These are phyloP conservation scores for Pseudomyrmex sp. DNA, from an alignment of 1,140 invertebrate genomes.

Conservation along the genomic window DNA sequence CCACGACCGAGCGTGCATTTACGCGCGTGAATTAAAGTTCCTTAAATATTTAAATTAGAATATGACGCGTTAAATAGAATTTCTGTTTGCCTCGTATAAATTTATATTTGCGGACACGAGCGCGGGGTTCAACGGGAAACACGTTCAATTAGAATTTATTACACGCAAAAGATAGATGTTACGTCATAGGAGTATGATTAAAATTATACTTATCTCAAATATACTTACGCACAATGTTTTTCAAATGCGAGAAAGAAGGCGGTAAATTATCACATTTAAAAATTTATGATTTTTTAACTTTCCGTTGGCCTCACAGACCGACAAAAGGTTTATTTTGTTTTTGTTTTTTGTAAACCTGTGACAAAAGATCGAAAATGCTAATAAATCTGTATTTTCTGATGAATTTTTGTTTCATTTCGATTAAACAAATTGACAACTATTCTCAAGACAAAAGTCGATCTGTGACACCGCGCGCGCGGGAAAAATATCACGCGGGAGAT, in stretches of 20 bases:
- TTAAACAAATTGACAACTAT: too few species aligned
- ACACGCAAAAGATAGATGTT: neutral
- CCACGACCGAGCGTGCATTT: slow-evolving; percentile 7
- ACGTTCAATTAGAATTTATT: slow-evolving; percentile 12
- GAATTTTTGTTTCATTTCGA: too few species aligned
- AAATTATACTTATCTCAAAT: neutral
- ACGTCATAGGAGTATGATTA: neutral
- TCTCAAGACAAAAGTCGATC: too few species aligned
- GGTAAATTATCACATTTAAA: too few species aligned
- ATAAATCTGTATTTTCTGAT: neutral
- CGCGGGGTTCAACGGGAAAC: neutral
- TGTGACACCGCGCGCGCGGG: too few species aligned
- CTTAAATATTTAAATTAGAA: slow-evolving; percentile 43
- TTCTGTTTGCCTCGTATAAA: slow-evolving; percentile 20
- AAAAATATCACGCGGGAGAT: too few species aligned
- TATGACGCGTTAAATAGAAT: slow-evolving; percentile 18
- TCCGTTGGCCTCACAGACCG: too few species aligned
- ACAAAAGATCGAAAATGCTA: too few species aligned
- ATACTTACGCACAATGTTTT: too few species aligned
- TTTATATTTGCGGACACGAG: neutral
- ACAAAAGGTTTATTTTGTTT: too few species aligned
- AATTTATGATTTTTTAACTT: too few species aligned
- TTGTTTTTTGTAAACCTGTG: too few species aligned
- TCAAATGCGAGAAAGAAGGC: neutral
- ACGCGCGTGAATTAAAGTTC: slow-evolving; percentile 36